phyloP scores from a whole-genome alignment of 2,888 invertebrate species.

The Stenichneumon culpator region DNA sequence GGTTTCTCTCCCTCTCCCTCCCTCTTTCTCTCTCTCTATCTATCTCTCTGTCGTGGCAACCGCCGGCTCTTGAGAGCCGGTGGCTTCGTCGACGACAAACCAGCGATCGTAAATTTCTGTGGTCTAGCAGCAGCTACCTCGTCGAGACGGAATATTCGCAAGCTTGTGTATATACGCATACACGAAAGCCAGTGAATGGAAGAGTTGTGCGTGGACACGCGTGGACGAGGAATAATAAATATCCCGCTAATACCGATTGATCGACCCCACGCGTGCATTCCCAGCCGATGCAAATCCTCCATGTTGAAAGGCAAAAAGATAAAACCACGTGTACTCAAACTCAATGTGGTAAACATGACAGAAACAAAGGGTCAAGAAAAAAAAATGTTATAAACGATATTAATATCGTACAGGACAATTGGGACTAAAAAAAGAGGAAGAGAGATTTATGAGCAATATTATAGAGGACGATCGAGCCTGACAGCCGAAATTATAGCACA shows the following conservation, averaged over 20 bases:
- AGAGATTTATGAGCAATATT: neutral
- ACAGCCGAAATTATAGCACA: neutral
- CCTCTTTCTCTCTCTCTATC: neutral
- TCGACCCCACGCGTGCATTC: slow-evolving; percentile 34
- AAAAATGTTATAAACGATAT: neutral
- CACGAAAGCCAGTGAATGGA: neutral
- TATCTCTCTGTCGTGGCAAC: neutral
- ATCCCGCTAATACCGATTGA: slow-evolving; percentile 53
- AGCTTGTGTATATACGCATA: neutral
- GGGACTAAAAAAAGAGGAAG: neutral
- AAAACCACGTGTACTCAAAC: neutral
- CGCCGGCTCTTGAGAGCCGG: neutral
- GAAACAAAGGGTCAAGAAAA: neutral
- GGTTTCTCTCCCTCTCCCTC: neutral
- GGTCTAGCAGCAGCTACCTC: slow-evolving; percentile 39
- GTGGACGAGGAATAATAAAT: slow-evolving; percentile 55
- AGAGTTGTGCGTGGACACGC: slow-evolving; percentile 22
- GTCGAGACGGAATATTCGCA: slow-evolving; percentile 30
- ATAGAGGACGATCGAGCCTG: neutral
- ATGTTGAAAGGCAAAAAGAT: neutral
- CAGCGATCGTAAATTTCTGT: slow-evolving; percentile 57
- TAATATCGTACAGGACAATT: neutral
- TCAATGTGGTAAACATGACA: neutral
- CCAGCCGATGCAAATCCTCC: neutral
- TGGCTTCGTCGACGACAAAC: slow-evolving; percentile 43